Evolutionary conservation across 2,797 vertebrate species (phyloP).

Genomic region (Myotis pilosus): DNA sequence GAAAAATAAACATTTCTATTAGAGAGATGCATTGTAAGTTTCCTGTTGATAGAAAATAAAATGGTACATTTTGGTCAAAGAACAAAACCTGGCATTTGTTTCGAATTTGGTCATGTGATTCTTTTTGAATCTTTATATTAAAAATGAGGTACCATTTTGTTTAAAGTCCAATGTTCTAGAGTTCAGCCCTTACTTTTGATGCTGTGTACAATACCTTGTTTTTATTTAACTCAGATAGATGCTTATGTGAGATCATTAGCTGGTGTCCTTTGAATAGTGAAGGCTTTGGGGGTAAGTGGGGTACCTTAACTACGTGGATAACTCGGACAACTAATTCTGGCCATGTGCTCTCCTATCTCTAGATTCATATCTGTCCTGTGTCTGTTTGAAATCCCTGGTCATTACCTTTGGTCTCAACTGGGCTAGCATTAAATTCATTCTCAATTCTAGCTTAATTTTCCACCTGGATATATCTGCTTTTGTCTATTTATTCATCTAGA

Average conservation of each 20-base stretch:
- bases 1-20: constrained; percentile 58
- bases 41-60: constrained; percentile 50
- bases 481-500: background rate
- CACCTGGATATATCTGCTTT: background rate
- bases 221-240: background rate
- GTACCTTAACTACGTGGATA: background rate
- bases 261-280: background rate
- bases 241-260: background rate
- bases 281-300: background rate
- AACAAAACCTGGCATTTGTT: constrained; percentile 45
- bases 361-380: background rate
- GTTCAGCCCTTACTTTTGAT: background rate
- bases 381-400: background rate
- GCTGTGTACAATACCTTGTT: background rate
- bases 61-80: constrained; percentile 17
- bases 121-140: constrained; percentile 34
- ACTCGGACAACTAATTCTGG: background rate
- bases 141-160: constrained; percentile 15
- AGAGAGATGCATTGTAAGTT: background rate
- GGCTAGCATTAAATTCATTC: background rate
- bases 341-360: background rate
- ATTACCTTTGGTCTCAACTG: background rate
- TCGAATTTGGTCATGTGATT: constrained; percentile 35
- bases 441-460: background rate
- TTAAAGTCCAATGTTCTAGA: background rate